Percentiles rank a stretch among this genome's conserved stretches.
phyloP scores from a whole-genome alignment of 2,888 invertebrate species.

The Pycnomerus fuliginosus region DNA sequence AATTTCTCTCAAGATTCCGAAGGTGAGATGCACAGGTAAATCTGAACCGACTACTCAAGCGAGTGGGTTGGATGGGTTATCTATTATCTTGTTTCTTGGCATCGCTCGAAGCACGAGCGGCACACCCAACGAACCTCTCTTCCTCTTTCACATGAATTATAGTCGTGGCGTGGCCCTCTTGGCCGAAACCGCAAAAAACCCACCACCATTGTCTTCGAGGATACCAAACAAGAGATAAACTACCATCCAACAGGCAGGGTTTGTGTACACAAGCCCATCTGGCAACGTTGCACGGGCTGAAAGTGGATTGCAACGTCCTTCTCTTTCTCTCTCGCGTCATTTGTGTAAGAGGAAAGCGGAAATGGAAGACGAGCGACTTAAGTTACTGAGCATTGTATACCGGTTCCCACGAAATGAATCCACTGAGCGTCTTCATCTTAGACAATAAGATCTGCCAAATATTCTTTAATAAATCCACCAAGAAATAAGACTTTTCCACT shows the following conservation, averaged over 20 bases:
- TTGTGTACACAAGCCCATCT: neutral
- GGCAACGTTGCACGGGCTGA: slow-evolving; percentile 11
- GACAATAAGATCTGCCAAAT: too few relatives aligned
- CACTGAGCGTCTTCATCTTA: too few relatives aligned
- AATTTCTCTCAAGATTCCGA: too few relatives aligned
- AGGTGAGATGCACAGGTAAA: slow-evolving; percentile 14
- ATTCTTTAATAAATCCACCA: too few relatives aligned
- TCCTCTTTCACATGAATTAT: too few relatives aligned
- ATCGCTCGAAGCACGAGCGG: slow-evolving; percentile 30
- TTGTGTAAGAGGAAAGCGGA: slow-evolving; percentile 23
- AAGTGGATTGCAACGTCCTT: slow-evolving; percentile 8
- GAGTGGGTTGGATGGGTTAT: slow-evolving; percentile 38
- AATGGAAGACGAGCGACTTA: slow-evolving; percentile 27
- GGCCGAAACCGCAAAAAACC: neutral
- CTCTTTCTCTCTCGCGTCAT: slow-evolving; percentile 9
- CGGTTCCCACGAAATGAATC: slow-evolving; percentile 36
- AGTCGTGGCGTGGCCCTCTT: slow-evolving; percentile 8
- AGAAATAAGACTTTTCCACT: too few relatives aligned
- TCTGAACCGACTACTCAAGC: slow-evolving; percentile 21
- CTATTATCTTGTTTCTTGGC: slow-evolving; percentile 41
- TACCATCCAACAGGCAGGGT: neutral
- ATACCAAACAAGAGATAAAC: neutral
- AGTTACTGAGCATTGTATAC: slow-evolving; percentile 33
- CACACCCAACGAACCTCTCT: slow-evolving; percentile 34
- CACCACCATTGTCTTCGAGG: neutral